phyloP scores from a whole-genome alignment of 2,797 vertebrate species.

The Anableps anableps region DNA sequence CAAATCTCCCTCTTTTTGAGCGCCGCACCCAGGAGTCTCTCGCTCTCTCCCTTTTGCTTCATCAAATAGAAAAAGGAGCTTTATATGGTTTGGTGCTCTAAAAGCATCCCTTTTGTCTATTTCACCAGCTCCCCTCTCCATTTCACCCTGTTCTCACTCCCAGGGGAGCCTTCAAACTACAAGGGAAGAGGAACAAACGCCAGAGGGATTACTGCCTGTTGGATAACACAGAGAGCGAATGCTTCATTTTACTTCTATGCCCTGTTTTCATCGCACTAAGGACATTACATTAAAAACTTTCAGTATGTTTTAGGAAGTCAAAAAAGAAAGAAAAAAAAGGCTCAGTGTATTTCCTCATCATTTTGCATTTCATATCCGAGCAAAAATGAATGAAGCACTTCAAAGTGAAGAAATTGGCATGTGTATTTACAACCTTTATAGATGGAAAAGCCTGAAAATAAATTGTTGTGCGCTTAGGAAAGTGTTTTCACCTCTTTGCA shows the following conservation, averaged over 20 bases:
- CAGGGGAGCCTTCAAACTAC: conserved; percentile 47
- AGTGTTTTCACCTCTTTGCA: not conserved
- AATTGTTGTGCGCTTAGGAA: not conserved
- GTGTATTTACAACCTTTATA: not conserved
- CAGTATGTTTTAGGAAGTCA: conserved; percentile 12
- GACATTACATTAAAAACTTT: conserved; percentile 37
- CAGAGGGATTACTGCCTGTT: conserved; percentile 51
- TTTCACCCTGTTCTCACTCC: conserved; percentile 44
- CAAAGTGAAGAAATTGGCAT: not conserved
- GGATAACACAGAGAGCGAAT: conserved; percentile 42
- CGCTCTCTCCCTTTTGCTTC: conserved; percentile 35
- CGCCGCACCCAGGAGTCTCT: not conserved
- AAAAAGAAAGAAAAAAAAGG: conserved; percentile 9
- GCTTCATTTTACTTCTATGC: conserved; percentile 49
- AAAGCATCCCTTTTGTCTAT: conserved; percentile 61
- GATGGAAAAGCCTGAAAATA: not conserved
- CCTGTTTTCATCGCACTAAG: conserved; percentile 39
- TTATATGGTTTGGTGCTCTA: conserved; percentile 54
- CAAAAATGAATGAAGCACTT: not conserved
- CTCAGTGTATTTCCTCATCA: conserved; percentile 4
- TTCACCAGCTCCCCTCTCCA: conserved; percentile 32
- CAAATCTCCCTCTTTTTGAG: conserved; percentile 28
- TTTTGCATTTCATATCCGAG: conserved; percentile 7
- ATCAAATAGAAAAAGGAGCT: conserved; percentile 51
- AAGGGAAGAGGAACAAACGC: conserved; percentile 61